These are phyloP conservation scores for Microcaecilia unicolor DNA, from an alignment of 2,797 vertebrate genomes.

Conservation along the genomic window DNA sequence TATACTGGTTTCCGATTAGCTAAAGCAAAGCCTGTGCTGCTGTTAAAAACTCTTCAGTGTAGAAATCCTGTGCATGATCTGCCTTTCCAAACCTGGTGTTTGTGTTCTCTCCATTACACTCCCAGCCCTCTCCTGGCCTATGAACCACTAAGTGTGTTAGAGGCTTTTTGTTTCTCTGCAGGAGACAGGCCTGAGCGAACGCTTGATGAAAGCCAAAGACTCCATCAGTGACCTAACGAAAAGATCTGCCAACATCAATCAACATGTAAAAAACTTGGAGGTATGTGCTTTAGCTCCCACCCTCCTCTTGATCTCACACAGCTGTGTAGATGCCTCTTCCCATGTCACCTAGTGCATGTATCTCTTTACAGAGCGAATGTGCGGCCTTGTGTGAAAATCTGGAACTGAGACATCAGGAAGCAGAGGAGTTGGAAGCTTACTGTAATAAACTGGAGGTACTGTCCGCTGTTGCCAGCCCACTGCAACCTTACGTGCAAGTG, in stretches of 20 bases:
- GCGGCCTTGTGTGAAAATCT: conserved; percentile 38
- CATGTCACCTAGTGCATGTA: too few relatives aligned
- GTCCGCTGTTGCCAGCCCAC: rapidly evolving
- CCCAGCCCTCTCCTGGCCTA: not conserved
- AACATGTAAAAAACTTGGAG: conserved; percentile 38
- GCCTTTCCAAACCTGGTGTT: too few relatives aligned
- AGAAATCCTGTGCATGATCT: too few relatives aligned
- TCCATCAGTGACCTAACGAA: conserved; percentile 44
- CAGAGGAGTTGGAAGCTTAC: conserved; percentile 33
- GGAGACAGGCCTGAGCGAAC: conserved; percentile 28
- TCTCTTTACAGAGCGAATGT: conserved; percentile 27
- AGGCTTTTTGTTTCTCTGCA: conserved; percentile 7
- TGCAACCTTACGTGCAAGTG: too few relatives aligned
- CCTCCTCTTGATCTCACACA: not conserved
- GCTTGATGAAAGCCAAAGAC: conserved; percentile 40
- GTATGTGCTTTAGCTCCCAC: conserved; percentile 4
- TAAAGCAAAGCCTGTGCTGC: too few relatives aligned
- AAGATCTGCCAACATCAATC: conserved; percentile 33
- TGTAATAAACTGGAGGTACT: conserved; percentile 39
- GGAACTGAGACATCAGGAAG: conserved; percentile 31
- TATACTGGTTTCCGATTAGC: too few relatives aligned
- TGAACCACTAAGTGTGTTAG: not conserved
- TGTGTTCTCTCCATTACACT: not conserved
- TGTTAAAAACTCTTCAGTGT: too few relatives aligned
- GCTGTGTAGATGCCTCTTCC: too few relatives aligned